Evolutionary conservation across 2,888 invertebrate genomes (phyloP).

Genomic region (Polietes domitor): DNA sequence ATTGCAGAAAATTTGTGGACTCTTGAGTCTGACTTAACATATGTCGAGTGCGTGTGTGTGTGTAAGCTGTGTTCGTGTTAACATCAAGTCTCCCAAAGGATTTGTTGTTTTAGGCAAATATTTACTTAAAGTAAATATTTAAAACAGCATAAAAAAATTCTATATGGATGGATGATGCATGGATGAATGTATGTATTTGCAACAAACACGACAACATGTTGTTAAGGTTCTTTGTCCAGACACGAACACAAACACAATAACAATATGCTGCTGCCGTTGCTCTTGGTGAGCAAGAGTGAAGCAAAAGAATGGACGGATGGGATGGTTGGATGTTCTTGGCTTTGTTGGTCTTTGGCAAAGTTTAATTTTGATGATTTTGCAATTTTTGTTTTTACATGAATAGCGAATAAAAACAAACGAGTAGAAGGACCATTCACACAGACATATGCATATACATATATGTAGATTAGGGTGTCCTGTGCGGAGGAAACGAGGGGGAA

Average conservation of each 20-base stretch:
- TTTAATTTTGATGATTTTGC: conserved; percentile 53
- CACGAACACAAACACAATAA: not conserved
- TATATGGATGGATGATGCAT: not conserved
- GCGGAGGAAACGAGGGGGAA: too few relatives aligned
- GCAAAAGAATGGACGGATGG: not conserved
- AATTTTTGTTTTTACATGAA: conserved; percentile 37
- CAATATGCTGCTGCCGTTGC: too few relatives aligned
- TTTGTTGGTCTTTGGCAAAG: conserved; percentile 31
- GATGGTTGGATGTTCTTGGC: not conserved
- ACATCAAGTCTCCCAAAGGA: too few relatives aligned
- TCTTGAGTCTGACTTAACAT: too few relatives aligned
- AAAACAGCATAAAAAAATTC: not conserved
- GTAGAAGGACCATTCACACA: not conserved
- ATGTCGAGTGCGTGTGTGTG: too few relatives aligned
- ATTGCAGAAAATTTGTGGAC: too few relatives aligned
- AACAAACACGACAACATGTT: conserved; percentile 1
- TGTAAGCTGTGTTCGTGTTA: too few relatives aligned
- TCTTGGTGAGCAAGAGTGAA: too few relatives aligned
- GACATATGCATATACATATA: not conserved
- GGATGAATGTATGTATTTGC: not conserved
- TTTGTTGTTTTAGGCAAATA: conserved; percentile 20
- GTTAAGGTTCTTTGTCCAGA: not conserved
- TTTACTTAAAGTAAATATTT: conserved; percentile 30
- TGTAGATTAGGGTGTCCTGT: not conserved
- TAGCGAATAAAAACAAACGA: not conserved